Evolutionary conservation across 1,140 invertebrate genomes (phyloP), one percentile per base, ranked within the genome.

Genomic region (Pseudomyrmex dendroicus): DNA sequence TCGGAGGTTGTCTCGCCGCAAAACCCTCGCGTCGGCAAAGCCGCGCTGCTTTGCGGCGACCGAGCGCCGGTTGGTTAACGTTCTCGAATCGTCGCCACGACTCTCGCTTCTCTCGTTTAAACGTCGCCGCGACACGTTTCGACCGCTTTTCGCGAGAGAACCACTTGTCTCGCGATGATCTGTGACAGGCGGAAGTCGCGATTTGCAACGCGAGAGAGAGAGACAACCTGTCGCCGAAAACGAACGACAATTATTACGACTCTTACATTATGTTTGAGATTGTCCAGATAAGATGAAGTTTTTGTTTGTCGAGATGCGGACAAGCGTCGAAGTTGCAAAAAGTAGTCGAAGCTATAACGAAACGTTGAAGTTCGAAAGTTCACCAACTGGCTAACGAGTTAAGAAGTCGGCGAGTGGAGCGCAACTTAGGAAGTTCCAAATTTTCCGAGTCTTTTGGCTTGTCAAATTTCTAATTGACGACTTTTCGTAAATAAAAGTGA

Each of bases 1-100:
- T 91, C 86, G 89, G 61, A 86, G 35, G 35, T 35, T 35, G 90
- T 90, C 86, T 89, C 85, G 86, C 92, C 92, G 88, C 92, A 93
- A 93, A 93, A 93, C 85, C 91, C 87, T 90, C 74, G 54, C 20
- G 54, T 66, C 70, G 83, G 76, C 35, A 86, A 87, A 76, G 84
- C 83, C 57, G 85, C 82, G 84, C 74, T 82, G 82, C 64, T 77
- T 52, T 78, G 76, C 20, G 76, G 64, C 52, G 63, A 46, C 59
- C 20, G 35, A 56, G 35, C 44, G 63, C 77, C 63, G 70, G 85
- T 52, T 56, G 63, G 22, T 35, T 35, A 73, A 68, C 22, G 50
- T 70, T 48, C 7, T 20, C 20, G 20, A 20, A 63, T 84, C 72
- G 67, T 84, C 72, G 67, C 57, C 63, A 70, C 67, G 56, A 44